Conservation (phyloP, 2,888 invertebrate genomes). For the Digitonthophagus gazella region DNA sequence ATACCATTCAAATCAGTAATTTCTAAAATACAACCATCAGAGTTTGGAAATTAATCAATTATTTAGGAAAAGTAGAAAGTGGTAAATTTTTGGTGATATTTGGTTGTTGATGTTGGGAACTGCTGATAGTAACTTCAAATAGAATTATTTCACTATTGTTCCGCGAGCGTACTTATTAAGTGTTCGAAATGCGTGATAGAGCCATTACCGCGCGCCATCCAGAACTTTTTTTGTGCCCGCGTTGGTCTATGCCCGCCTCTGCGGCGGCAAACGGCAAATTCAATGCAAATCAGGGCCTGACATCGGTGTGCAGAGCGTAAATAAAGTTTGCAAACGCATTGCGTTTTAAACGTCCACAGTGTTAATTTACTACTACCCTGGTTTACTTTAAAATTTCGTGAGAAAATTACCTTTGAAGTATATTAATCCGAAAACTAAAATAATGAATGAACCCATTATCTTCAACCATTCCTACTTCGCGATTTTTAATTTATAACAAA, state of each 20-base stretch:
- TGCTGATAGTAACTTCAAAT: slow-evolving; percentile 1
- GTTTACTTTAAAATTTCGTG: not conserved
- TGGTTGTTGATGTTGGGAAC: not conserved
- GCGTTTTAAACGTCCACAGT: slow-evolving; percentile 1
- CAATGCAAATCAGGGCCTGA: slow-evolving; percentile 6
- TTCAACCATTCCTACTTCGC: no score
- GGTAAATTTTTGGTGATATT: no score
- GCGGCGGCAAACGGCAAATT: slow-evolving; percentile 11
- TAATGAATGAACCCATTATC: no score
- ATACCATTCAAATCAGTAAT: not conserved
- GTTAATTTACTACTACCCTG: slow-evolving; percentile 4
- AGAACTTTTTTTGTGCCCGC: not conserved
- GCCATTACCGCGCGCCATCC: slow-evolving; percentile 6
- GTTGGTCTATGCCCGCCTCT: slow-evolving; percentile 9
- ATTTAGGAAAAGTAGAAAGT: no score
- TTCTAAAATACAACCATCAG: slow-evolving; percentile 4
- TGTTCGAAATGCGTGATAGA: slow-evolving; percentile 15
- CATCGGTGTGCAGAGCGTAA: not conserved
- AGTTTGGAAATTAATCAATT: no score
- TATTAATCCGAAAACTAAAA: not conserved
- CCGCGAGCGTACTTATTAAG: slow-evolving; percentile 11
- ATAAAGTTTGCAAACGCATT: not conserved
- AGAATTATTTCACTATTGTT: slow-evolving; percentile 11
- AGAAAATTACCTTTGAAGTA: not conserved
- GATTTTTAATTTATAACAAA: no score